Percentiles rank a stretch among this genome's conserved stretches.
Evolutionary conservation across 2,797 vertebrate species (phyloP).

Genomic region (Syndactyla subalaris): DNA sequence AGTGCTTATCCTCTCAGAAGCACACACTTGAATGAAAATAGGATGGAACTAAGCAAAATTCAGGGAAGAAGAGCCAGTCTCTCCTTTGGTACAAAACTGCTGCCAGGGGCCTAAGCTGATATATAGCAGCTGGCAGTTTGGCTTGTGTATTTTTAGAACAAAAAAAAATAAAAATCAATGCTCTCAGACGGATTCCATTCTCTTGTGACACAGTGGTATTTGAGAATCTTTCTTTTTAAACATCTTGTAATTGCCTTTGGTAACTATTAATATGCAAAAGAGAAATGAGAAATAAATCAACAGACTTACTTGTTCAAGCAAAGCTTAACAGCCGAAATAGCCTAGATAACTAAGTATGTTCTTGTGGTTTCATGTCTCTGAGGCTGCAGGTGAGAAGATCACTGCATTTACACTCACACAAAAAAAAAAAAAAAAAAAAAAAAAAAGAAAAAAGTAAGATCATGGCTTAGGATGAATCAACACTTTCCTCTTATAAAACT

Average conservation of each 20-base stretch:
- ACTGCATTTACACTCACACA: not conserved
- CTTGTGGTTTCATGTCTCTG: not conserved
- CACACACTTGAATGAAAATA: constrained; percentile 48
- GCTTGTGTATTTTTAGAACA: not conserved
- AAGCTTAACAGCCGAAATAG: not conserved
- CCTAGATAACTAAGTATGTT: not conserved
- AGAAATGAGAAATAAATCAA: not conserved
- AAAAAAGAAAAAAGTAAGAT: not conserved
- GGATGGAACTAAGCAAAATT: not conserved
- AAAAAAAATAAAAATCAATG: not conserved
- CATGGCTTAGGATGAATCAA: not conserved
- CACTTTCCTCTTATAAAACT: not conserved
- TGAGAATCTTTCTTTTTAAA: not conserved
- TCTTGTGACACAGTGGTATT: not conserved
- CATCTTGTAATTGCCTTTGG: not conserved
- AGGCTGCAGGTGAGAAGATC: not conserved
- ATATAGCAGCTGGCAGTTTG: not conserved
- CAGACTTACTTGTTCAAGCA: not conserved
- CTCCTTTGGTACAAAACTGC: not conserved
- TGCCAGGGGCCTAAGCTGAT: not conserved
- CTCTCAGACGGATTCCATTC: not conserved
- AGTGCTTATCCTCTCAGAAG: constrained; percentile 33
- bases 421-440: no score
- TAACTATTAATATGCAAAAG: not conserved
- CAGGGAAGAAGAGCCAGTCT: not conserved